Percentiles rank a stretch among this genome's conserved stretches.
Evolutionary conservation across 2,113 vertebrate species (phyloP).

Genomic region (Callipepla californica): DNA sequence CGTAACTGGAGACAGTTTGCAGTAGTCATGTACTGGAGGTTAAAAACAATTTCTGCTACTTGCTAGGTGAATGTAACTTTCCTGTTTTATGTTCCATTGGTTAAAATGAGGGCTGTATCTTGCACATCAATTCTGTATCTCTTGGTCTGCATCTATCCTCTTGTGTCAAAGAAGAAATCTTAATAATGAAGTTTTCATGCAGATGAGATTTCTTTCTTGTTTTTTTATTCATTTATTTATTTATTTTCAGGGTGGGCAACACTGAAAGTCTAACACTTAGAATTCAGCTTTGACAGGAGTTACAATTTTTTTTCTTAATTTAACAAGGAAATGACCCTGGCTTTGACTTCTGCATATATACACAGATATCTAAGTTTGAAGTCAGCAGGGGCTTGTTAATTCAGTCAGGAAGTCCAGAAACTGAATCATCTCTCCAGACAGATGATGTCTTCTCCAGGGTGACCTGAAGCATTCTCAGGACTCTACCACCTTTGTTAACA

Average conservation of each 20-base stretch:
- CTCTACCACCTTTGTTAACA: not conserved
- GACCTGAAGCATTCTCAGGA: not conserved
- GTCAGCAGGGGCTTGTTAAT: not conserved
- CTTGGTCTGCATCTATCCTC: not conserved
- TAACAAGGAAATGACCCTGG: not conserved
- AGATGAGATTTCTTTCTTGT: not conserved
- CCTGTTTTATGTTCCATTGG: not conserved
- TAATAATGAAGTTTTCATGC: not conserved
- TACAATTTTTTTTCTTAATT: not conserved
- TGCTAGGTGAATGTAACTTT: not conserved
- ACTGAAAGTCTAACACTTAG: not conserved
- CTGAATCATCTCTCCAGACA: not conserved
- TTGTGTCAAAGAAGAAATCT: not conserved
- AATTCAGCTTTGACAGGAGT: not conserved
- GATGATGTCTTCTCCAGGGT: not conserved
- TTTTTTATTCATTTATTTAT: not conserved
- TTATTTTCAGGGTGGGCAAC: accelerated
- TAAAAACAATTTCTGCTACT: not conserved
- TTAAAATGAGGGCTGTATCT: not conserved
- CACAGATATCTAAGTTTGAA: not conserved
- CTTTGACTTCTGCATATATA: not conserved
- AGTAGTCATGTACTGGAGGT: not conserved
- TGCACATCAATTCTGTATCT: not conserved
- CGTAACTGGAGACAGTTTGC: not conserved
- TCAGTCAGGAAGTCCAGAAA: not conserved